phyloP scores from a whole-genome alignment of 2,113 vertebrate species.

The Rhizomys pruinosus region DNA sequence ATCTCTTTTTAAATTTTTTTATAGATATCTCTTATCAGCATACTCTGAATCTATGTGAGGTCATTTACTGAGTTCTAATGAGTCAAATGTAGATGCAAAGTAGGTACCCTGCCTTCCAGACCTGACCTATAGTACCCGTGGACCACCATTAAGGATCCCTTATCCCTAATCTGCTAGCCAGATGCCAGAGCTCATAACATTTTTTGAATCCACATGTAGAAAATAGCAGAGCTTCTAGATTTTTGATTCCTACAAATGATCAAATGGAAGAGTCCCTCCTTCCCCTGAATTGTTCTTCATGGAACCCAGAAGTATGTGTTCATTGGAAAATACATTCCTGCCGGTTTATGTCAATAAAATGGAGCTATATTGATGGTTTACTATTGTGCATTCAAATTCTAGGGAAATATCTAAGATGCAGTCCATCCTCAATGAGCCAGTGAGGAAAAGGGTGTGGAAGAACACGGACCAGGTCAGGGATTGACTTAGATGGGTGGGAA shows the following conservation, averaged over 20 bases:
- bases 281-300: background rate
- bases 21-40: background rate
- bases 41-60: background rate
- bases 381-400: background rate
- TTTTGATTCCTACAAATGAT: background rate
- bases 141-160: background rate
- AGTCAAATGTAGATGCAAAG: background rate
- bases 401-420: background rate
- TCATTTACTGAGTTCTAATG: background rate
- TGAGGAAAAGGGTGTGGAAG: background rate
- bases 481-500: background rate
- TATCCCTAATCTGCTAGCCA: background rate
- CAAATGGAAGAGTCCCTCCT: rapidly evolving
- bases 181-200: background rate
- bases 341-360: background rate
- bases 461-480: background rate
- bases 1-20: too few species aligned
- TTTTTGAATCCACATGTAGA: background rate
- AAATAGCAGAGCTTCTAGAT: background rate
- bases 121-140: background rate
- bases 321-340: background rate
- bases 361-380: background rate
- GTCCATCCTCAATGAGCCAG: background rate
- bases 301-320: background rate
- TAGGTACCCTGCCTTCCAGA: background rate